Conservation (phyloP, 1,140 invertebrate genomes). For the Drosophila jambulina region DNA sequence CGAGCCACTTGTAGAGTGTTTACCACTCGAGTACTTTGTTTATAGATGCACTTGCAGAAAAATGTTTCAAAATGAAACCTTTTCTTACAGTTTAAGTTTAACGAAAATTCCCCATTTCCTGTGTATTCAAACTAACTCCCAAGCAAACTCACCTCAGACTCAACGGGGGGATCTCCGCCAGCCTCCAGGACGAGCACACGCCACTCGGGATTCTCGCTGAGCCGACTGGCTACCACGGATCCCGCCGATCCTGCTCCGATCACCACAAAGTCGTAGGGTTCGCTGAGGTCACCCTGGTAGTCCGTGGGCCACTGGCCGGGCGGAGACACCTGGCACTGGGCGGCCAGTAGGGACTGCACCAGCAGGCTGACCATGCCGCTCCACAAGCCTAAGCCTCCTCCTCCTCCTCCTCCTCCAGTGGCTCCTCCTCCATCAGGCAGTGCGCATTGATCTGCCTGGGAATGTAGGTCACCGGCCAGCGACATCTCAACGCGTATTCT, state of each 20-base stretch:
- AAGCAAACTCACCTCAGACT: constrained; percentile 84
- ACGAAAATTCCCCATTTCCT: background rate
- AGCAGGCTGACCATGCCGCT: constrained; percentile 86
- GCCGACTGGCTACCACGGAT: constrained; percentile 87
- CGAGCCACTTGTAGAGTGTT: background rate
- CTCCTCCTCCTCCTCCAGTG: background rate
- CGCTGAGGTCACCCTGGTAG: constrained; percentile 86
- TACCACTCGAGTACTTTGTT: background rate
- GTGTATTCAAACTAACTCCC: background rate
- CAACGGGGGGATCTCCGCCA: constrained; percentile 86
- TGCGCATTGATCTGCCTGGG: constrained; percentile 10
- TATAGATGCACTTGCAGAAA: background rate
- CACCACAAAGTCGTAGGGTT: constrained; percentile 84
- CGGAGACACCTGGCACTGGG: constrained; percentile 87
- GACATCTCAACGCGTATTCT: constrained; percentile 42
- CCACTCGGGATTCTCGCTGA: constrained; percentile 86
- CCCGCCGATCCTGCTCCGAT: constrained; percentile 90
- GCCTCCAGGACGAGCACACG: constrained; percentile 88
- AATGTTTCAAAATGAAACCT: background rate
- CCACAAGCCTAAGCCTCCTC: constrained; percentile 34
- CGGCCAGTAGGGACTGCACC: constrained; percentile 86
- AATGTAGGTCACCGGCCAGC: constrained; percentile 14
- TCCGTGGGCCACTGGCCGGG: constrained; percentile 86
- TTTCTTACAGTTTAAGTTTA: background rate
- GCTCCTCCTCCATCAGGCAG: background rate